Conservation (phyloP, 1,140 invertebrate genomes). For the Apis mellifera region DNA sequence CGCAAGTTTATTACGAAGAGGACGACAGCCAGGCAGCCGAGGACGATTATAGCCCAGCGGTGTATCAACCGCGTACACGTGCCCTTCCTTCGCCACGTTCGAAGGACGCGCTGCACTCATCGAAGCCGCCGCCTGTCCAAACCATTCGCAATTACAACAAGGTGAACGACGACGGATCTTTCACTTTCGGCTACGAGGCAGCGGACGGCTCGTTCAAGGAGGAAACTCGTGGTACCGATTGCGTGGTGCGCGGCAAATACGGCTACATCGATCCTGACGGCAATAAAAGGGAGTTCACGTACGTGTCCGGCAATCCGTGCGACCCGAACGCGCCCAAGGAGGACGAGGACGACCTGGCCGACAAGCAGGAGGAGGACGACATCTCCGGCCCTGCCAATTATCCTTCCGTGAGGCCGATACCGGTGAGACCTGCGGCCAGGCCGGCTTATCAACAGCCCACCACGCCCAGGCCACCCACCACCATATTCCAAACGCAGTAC, state of each 20-base stretch:
- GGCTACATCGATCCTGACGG: constrained; percentile 94
- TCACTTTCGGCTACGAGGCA: constrained; percentile 93
- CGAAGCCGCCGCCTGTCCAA: constrained; percentile 88
- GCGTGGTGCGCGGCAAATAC: constrained; percentile 93
- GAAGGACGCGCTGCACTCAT: constrained; percentile 81
- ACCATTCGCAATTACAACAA: constrained; percentile 91
- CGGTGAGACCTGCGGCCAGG: constrained; percentile 72
- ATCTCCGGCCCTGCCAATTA: constrained; percentile 85
- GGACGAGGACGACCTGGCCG: constrained; percentile 84
- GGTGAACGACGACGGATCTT: constrained; percentile 92
- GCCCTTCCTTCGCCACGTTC: constrained; percentile 77
- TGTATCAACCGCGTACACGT: constrained; percentile 76
- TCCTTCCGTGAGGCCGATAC: constrained; percentile 82
- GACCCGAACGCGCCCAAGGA: constrained; percentile 90
- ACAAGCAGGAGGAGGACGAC: constrained; percentile 82
- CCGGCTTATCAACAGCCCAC: constrained; percentile 80
- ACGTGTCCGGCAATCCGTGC: constrained; percentile 95
- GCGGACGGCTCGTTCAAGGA: constrained; percentile 95
- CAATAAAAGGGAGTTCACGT: constrained; percentile 93
- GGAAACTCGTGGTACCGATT: constrained; percentile 92
- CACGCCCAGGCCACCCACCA: constrained; percentile 82
- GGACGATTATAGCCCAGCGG: constrained; percentile 70
- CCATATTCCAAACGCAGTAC: constrained; percentile 86
- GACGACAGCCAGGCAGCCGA: constrained; percentile 72
- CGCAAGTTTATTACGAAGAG: constrained; percentile 77